These are phyloP conservation scores for Scytalopus superciliaris DNA, from an alignment of 2,113 vertebrate genomes.

Conservation along the genomic window DNA sequence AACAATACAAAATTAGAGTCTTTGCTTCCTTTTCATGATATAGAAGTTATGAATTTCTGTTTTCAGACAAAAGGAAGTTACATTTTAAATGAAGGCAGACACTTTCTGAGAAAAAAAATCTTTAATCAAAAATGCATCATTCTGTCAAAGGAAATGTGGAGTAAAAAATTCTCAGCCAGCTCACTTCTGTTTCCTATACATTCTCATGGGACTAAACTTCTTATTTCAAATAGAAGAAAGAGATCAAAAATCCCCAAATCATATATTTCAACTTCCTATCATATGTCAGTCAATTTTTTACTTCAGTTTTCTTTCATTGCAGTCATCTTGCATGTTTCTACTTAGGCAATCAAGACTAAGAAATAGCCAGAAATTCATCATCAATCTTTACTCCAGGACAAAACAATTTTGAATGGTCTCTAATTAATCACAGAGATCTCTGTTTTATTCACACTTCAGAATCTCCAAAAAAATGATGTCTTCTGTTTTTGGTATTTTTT, in stretches of 20 bases:
- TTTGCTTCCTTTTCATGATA: background rate
- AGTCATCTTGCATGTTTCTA: background rate
- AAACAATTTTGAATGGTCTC: background rate
- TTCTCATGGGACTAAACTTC: conserved; percentile 30
- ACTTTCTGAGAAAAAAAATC: background rate
- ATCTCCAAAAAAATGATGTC: background rate
- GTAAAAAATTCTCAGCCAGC: conserved; percentile 3
- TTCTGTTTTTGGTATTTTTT: background rate
- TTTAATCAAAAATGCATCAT: conserved; percentile 33
- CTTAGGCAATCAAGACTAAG: conserved; percentile 15
- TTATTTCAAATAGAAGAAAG: conserved; percentile 38
- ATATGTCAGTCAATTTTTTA: conserved; percentile 45
- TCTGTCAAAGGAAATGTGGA: conserved; percentile 18
- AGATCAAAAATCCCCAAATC: conserved; percentile 16
- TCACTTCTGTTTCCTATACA: background rate
- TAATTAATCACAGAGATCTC: background rate
- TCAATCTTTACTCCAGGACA: background rate
- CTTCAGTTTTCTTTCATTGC: background rate
- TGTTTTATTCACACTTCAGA: background rate
- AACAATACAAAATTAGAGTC: background rate
- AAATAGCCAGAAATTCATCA: conserved; percentile 15
- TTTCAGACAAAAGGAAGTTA: conserved; percentile 3
- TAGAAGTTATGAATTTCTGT: background rate
- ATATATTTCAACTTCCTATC: conserved; percentile 28
- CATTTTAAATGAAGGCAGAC: background rate